These are phyloP conservation scores for Drosophila flavopinicola DNA, from an alignment of 2,888 invertebrate genomes.

Conservation along the genomic window DNA sequence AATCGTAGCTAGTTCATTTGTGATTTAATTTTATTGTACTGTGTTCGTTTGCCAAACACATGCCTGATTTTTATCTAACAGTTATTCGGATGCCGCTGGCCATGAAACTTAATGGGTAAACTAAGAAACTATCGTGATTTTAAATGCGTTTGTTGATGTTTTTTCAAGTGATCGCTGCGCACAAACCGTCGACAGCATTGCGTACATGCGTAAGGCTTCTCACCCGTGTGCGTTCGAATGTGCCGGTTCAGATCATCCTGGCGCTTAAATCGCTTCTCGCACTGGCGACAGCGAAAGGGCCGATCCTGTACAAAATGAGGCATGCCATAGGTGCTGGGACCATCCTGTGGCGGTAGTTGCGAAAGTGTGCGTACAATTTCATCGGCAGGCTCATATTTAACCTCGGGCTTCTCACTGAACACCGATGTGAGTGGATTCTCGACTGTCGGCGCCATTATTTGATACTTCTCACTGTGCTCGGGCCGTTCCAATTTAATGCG, in stretches of 20 bases:
- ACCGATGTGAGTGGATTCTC: slow-evolving; percentile 54
- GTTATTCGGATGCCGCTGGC: slow-evolving; percentile 69
- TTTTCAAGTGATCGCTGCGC: slow-evolving; percentile 82
- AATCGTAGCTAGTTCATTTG: slow-evolving; percentile 36
- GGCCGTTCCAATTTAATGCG: slow-evolving; percentile 75
- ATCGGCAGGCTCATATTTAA: slow-evolving; percentile 68
- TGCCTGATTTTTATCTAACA: slow-evolving; percentile 68
- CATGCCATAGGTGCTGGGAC: slow-evolving; percentile 72
- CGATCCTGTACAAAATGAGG: slow-evolving; percentile 73
- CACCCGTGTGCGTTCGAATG: slow-evolving; percentile 81
- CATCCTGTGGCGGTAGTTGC: slow-evolving; percentile 67
- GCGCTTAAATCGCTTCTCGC: slow-evolving; percentile 79
- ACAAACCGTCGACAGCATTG: slow-evolving; percentile 80
- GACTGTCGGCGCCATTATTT: slow-evolving; percentile 50
- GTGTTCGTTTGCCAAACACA: slow-evolving; percentile 61
- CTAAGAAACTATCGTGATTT: slow-evolving; percentile 70
- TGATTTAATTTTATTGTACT: slow-evolving; percentile 71
- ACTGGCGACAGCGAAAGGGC: slow-evolving; percentile 74
- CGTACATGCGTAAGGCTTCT: slow-evolving; percentile 79
- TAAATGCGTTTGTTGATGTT: slow-evolving; percentile 81
- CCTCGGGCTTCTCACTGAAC: slow-evolving; percentile 59
- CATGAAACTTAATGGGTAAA: slow-evolving; percentile 44
- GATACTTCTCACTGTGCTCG: slow-evolving; percentile 68
- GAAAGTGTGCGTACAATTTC: slow-evolving; percentile 64
- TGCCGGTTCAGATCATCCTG: slow-evolving; percentile 83